Base-by-base conservation (phyloP, 2,113 vertebrate genomes). In the Phrynocephalus versicolor region DNA sequence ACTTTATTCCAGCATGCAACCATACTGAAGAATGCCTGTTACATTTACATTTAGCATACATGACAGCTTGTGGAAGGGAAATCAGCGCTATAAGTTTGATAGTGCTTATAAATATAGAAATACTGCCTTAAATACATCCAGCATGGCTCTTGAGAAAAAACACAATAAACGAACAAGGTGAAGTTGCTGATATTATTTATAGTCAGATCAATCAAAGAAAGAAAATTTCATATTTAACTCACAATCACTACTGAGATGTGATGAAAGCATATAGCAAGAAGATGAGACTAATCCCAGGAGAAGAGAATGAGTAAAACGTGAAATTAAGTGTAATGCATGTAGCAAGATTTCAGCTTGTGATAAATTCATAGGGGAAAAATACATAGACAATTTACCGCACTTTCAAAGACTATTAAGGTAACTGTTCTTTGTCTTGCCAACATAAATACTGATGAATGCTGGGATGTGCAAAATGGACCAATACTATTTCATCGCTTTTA, bases 11-110 rank as follows among this genome's bases (percentile, higher is more conserved):
- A 87, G 81, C 57, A 90, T 79, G 79, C 87, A 85, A n/a, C 85
- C 87, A 89, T 91, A 88, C 84, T 83, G 90, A 94, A 70, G 79
- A 94, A 88, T 58, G 88, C 45, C 82, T 62, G 79, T 94, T 92
- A 86, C 85, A 93, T 88, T 84, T 88, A 86, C 75, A 94, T 90
- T 86, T 88, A 87, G 3, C 81, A 41, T 89, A 77, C 85, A 92
- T 84, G 71, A 85, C 87, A 92, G 78, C 79, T 92, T 88, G 82
- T 82, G 90, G 84, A 93, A 90, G 62, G 35, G 74, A 85, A 64
- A 62, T 82, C 3, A 62, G 67, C 62, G 65, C 51, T 93, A 37
- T 89, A 94, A 94, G 92, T 92, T 72, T 91, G 84, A 87, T 41
- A 62, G 27, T 70, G 79, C 33, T 88, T 60, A 58, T 91, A 39